A percentile compares a stretch with the other conserved stretches of the same genome.
phyloP scores from a whole-genome alignment of 2,113 vertebrate genomes.

The Alosa alosa region DNA sequence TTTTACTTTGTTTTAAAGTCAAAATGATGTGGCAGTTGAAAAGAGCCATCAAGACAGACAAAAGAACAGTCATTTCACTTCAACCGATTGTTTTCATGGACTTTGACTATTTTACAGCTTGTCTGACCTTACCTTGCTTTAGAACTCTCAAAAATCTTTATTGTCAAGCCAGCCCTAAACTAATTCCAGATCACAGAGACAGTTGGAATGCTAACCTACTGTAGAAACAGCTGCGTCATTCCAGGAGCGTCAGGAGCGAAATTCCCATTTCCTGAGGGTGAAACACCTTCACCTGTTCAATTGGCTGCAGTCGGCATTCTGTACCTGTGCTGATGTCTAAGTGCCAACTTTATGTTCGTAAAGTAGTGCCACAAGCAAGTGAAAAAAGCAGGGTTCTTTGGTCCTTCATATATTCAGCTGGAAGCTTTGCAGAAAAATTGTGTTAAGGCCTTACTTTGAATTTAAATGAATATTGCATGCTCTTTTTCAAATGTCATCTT shows the following conservation, averaged over 20 bases:
- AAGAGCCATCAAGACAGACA: not conserved
- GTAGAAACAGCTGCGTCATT: not conserved
- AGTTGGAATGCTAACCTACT: not conserved
- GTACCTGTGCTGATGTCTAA: not conserved
- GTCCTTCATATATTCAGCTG: conserved; percentile 52
- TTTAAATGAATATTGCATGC: conserved; percentile 67
- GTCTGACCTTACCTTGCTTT: not conserved
- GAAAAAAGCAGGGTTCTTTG: conserved; percentile 22
- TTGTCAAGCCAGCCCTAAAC: not conserved
- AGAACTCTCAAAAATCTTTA: not conserved
- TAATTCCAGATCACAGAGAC: not conserved
- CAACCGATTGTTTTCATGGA: not conserved
- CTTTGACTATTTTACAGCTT: not conserved
- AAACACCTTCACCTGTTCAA: not conserved
- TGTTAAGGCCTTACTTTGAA: conserved; percentile 59
- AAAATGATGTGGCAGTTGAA: not conserved
- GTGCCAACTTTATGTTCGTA: conserved; percentile 30
- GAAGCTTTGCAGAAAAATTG: conserved; percentile 49
- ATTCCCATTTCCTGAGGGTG: not conserved
- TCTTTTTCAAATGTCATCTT: conserved; percentile 71
- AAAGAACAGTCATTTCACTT: not conserved
- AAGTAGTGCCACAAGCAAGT: conserved; percentile 38
- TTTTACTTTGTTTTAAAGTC: not conserved
- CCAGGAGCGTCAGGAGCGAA: not conserved
- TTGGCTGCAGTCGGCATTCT: not conserved